phyloP scores from a whole-genome alignment of 2,113 vertebrate genomes.

The Mionectes macconnelli region DNA sequence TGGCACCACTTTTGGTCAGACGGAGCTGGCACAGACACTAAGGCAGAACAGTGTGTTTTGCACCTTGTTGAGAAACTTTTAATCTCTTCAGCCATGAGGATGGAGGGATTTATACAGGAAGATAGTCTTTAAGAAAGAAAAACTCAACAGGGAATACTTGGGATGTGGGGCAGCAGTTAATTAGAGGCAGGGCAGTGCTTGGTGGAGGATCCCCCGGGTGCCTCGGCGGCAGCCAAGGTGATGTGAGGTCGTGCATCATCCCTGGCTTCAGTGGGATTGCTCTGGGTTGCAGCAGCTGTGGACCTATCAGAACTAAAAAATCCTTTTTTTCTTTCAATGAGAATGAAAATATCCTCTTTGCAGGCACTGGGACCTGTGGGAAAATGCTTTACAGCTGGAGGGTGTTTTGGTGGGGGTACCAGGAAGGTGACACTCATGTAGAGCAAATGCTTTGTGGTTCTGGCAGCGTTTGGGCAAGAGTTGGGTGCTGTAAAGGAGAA shows the following conservation, averaged over 20 bases:
- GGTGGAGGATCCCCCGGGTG: not conserved
- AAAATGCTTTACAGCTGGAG: not conserved
- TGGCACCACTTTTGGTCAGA: not conserved
- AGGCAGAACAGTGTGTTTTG: not conserved
- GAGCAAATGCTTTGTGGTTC: not conserved
- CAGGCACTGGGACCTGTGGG: not conserved
- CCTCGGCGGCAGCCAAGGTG: not conserved
- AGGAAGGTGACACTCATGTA: not conserved
- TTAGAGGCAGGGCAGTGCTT: not conserved
- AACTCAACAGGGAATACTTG: not conserved
- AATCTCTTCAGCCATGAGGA: not conserved
- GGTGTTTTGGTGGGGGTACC: not conserved
- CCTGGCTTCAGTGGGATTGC: not conserved
- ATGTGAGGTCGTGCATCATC: not conserved
- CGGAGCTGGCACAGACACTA: not conserved
- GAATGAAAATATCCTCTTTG: not conserved
- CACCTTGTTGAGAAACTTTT: not conserved
- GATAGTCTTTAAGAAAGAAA: not conserved
- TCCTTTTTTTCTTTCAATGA: rapidly evolving
- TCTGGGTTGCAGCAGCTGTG: not conserved
- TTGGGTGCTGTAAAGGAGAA: not conserved
- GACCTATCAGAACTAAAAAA: not conserved
- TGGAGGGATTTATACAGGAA: not conserved
- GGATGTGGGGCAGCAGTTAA: not conserved
- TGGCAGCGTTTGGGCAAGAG: not conserved